Evolutionary conservation across 2,888 invertebrate species (phyloP).

Genomic region (Oligia fasciuncula): DNA sequence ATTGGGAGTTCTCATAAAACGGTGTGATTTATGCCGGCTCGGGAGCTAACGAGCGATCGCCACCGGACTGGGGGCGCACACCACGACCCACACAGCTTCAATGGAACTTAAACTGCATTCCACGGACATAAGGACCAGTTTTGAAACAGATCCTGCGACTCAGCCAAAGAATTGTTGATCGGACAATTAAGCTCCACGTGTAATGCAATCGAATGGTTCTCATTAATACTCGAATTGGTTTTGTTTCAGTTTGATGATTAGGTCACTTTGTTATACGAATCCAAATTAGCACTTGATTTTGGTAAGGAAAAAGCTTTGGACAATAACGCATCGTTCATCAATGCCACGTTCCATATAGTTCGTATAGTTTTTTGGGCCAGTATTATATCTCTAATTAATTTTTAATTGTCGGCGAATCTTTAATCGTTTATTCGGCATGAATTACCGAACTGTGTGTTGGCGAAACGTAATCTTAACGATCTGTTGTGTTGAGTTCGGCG

Average conservation of each 20-base stretch:
- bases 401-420: conserved; percentile 66
- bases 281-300: conserved; percentile 52
- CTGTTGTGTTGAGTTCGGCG: conserved; percentile 80
- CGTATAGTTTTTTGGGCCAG: conserved; percentile 49
- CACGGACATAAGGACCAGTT: conserved; percentile 39
- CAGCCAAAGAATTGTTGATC: conserved; percentile 63
- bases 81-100: conserved; percentile 22
- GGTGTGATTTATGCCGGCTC: conserved; percentile 88
- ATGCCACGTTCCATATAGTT: conserved; percentile 50
- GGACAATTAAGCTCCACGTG: conserved; percentile 71
- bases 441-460: conserved; percentile 65
- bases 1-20: conserved; percentile 88
- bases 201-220: conserved; percentile 66
- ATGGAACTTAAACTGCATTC: conserved; percentile 50
- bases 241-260: conserved; percentile 57
- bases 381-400: conserved; percentile 66
- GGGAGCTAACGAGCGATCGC: conserved; percentile 87
- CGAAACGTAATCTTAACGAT: conserved; percentile 79
- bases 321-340: conserved; percentile 47
- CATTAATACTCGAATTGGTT: conserved; percentile 61
- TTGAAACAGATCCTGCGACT: conserved; percentile 12
- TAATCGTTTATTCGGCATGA: conserved; percentile 63
- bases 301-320: conserved; percentile 41
- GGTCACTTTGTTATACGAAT: conserved; percentile 51
- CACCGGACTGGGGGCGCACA: conserved; percentile 76